Base-by-base conservation (phyloP, 2,797 vertebrate genomes). In the Mormyrops attenuatus region DNA sequence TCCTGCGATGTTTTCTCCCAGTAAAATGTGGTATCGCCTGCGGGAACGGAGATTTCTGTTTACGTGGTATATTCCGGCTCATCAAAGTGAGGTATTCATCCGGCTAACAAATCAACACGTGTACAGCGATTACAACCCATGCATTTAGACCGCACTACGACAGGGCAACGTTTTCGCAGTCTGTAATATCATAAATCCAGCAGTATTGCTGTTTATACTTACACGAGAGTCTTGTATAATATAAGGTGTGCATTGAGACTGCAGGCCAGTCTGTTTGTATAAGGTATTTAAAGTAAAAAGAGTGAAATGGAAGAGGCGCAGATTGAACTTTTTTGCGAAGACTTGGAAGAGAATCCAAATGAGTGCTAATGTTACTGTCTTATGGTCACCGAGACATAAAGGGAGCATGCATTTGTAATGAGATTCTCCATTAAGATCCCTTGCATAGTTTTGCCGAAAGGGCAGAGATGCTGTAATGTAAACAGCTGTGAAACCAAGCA, bases 51-150 rank as follows among this genome's bases (percentile, higher is more conserved):
- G 88, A 89, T 88, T 63, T 86, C 91, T 95, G 95, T 96, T 96
- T 96, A 95, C 95, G 95, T 95, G 96, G 96, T 96, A 94, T 93
- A 93, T 87, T 91, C 85, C 53, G 87, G 84, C 73, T 90, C 90
- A 26, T 49, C 88, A 92, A 92, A 93, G 94, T 94, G 93, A 93
- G 93, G 92, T 93, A 92, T 88, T 91, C 92, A 94, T 89, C 90
- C 49, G 89, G 63, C 53, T 30, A 47, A 85, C 15, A 87, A 34
- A 55, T 80, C 85, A 89, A 90, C 90, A 89, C 88, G 89, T 87
- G 84, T 49, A 87, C 84, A 87, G 52, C 22, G 52, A 34, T 55
- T 30, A 73, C 15, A 84, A 7, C 57, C 77, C 13, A 22, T 38
- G 66, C 7, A n/a, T 13, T 22, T 34, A 38, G 26, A 53, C 5